A percentile compares a stretch with the other conserved stretches of the same genome.
phyloP scores from a whole-genome alignment of 2,888 invertebrate species.

The Heliconius cydno region DNA sequence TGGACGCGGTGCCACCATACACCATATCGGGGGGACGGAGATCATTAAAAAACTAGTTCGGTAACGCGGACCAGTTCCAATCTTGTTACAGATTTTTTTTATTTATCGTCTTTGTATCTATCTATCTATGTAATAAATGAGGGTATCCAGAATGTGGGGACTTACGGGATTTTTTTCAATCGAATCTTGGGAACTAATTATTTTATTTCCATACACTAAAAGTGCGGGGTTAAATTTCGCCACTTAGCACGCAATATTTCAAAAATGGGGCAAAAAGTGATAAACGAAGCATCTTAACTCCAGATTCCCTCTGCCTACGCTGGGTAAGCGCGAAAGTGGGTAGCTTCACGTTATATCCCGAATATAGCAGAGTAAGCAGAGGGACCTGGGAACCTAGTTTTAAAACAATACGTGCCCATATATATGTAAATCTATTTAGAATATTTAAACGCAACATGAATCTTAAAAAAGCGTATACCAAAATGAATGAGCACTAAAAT shows the following conservation, averaged over 20 bases:
- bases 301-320: too few species aligned
- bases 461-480: too few species aligned
- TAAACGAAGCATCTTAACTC: too few species aligned
- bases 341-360: neutral
- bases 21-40: conserved; percentile 53
- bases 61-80: conserved; percentile 52
- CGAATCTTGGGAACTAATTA: neutral
- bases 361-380: neutral
- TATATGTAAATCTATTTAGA: too few species aligned
- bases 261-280: too few species aligned
- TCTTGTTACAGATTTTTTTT: conserved; percentile 49
- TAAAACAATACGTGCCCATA: neutral
- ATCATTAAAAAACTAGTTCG: conserved; percentile 75
- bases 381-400: neutral
- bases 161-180: neutral
- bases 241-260: too few species aligned
- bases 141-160: conserved; percentile 4
- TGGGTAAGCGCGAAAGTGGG: neutral
- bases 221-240: neutral
- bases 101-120: neutral
- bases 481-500: neutral
- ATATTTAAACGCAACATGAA: too few species aligned
- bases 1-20: conserved; percentile 55
- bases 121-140: neutral
- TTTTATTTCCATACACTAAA: neutral